Conservation (phyloP, 1,140 invertebrate species). For the Nephila pilipes region DNA sequence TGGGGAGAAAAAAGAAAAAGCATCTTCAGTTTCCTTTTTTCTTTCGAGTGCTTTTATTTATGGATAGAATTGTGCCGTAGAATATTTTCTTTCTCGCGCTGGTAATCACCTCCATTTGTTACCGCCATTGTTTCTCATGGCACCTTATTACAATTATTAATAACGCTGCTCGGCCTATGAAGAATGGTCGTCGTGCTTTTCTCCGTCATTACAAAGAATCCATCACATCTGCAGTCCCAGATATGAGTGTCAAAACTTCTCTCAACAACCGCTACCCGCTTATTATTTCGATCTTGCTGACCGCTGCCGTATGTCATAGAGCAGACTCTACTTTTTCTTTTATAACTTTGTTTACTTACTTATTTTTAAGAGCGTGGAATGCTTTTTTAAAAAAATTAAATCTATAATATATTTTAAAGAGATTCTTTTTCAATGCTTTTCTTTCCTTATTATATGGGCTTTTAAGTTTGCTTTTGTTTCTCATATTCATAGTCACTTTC, state of each 20-base stretch:
- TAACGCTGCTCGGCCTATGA: neutral
- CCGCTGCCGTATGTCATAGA: no score
- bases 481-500: no score
- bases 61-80: constrained; percentile 64
- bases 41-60: constrained; percentile 52
- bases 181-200: neutral
- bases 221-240: neutral
- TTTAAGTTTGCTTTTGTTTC: no score
- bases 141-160: constrained; percentile 47
- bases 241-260: neutral
- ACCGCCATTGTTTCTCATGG: constrained; percentile 1
- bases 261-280: no score
- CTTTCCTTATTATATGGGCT: no score
- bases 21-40: constrained; percentile 38
- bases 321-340: no score
- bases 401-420: no score
- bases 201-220: constrained; percentile 47
- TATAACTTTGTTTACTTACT: no score
- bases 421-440: no score
- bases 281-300: no score
- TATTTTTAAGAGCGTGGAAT: no score
- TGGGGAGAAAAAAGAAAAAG: constrained; percentile 55
- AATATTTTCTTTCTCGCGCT: constrained; percentile 18
- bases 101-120: constrained; percentile 46
- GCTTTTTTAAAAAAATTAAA: no score